phyloP scores from a whole-genome alignment of 2,797 vertebrate species.

The Sebastes diaconus region DNA sequence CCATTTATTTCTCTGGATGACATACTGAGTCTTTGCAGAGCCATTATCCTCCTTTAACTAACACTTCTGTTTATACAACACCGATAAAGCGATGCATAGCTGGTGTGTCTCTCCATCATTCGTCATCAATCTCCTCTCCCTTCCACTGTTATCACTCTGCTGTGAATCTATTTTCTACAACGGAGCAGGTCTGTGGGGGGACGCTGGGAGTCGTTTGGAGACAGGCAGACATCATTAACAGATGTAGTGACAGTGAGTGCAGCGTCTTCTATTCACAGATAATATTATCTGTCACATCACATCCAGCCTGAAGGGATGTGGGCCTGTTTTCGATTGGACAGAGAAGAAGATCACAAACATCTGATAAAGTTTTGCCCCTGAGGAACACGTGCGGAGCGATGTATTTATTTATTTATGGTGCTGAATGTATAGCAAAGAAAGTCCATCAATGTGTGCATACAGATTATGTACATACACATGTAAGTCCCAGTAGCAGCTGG shows the following conservation, averaged over 20 bases:
- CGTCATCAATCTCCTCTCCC: constrained; percentile 1
- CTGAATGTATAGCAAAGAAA: not conserved
- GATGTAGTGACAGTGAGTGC: not conserved
- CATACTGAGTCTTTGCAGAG: not conserved
- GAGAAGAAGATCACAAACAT: not conserved
- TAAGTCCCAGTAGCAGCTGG: too few relatives aligned
- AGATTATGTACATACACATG: too few relatives aligned
- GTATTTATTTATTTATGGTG: not conserved
- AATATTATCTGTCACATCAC: not conserved
- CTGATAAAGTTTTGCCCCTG: not conserved
- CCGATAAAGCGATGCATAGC: not conserved
- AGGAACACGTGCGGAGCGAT: too few relatives aligned
- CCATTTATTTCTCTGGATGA: not conserved
- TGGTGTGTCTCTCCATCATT: constrained; percentile 9
- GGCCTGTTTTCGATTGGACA: not conserved
- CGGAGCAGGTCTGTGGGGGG: not conserved
- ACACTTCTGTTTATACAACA: constrained; percentile 7
- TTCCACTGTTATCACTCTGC: not conserved
- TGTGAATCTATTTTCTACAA: not conserved
- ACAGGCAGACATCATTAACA: constrained; percentile 18
- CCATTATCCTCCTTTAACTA: constrained; percentile 14
- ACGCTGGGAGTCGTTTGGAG: not conserved
- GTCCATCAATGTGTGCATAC: too few relatives aligned
- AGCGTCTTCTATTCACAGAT: not conserved
- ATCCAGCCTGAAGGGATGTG: not conserved